Evolutionary conservation across 2,888 invertebrate species (phyloP).

Genomic region (Hydrotaea diabolus): DNA sequence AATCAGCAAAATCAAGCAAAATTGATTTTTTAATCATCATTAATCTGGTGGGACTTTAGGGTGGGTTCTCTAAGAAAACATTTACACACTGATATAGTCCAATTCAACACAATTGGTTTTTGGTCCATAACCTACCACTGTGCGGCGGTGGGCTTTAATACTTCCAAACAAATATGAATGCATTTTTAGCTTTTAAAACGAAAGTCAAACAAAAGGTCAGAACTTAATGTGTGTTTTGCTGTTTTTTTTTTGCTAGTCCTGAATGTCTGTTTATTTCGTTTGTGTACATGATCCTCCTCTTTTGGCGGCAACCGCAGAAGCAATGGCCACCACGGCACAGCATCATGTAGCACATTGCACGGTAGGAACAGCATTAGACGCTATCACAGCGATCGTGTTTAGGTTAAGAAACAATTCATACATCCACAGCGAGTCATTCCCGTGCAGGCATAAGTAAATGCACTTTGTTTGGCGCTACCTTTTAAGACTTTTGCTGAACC

Average conservation of each 20-base stretch:
- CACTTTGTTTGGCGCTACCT: constrained; percentile 66
- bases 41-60: too few relatives aligned
- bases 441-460: constrained; percentile 27
- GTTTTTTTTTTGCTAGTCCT: constrained; percentile 43
- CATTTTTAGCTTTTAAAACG: constrained; percentile 32
- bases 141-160: background rate
- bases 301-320: constrained; percentile 21
- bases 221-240: constrained; percentile 64
- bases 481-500: constrained; percentile 60
- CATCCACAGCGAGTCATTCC: background rate
- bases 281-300: constrained; percentile 22
- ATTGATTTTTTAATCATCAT: too few relatives aligned
- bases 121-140: background rate
- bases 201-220: constrained; percentile 67
- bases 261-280: constrained; percentile 22
- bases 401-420: constrained; percentile 41
- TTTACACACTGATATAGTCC: too few relatives aligned
- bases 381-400: constrained; percentile 49
- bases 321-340: constrained; percentile 39
- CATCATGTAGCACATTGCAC: constrained; percentile 53
- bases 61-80: too few relatives aligned
- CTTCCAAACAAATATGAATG: constrained; percentile 9
- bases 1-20: too few relatives aligned
- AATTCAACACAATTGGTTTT: too few relatives aligned
- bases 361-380: constrained; percentile 28